Evolutionary conservation across 2,797 vertebrate species (phyloP), one percentile per base, ranked within the genome.

Genomic region (Manis pentadactyla): DNA sequence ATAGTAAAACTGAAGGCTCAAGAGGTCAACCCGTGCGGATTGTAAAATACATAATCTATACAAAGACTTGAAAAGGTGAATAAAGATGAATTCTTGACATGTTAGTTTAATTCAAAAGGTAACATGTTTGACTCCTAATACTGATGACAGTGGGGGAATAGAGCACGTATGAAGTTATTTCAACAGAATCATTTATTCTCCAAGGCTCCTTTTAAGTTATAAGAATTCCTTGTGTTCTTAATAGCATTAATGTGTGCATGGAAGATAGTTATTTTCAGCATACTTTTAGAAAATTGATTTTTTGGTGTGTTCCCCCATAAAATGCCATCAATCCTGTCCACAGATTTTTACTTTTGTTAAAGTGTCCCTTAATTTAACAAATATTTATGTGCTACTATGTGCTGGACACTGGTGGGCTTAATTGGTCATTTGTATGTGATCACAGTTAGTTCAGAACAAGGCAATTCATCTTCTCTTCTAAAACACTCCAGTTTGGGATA

Each of bases 1-100:
- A 83, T 55, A 95, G 68, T 86, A 53, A 79, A 97, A 74, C 84
- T 61, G n/a, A 66, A 55, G 21, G 12, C 86, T 86, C 68, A 59
- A 92, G 73, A 18, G 3, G 0, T 86, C 46, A 97, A 34, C 66
- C 42, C 90, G 63, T 74, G 31, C 79, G 88, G 27, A 78, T 23
- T 92, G 37, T 59, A 79, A 95, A 97, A 89, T 77, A 19, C 0
- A 69, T 46, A 59, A 95, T 53, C 14, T 87, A 27, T 39, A 9
- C 0, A 42, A 90, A 94, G 25, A 55, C 66, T 81, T 63, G 51
- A 75, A 89, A 78, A 55, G 5, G 2, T 17, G 7, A 79, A 27
- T 89, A 87, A 77, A 77, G 17, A 73, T 51, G 17, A 95, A 55
- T 7, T 4, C 31, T 14, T 13, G 11, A 92, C 57, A 64, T 14